Evolutionary conservation across 2,113 vertebrate genomes (phyloP).

Genomic region (Campylomormyrus numenius): DNA sequence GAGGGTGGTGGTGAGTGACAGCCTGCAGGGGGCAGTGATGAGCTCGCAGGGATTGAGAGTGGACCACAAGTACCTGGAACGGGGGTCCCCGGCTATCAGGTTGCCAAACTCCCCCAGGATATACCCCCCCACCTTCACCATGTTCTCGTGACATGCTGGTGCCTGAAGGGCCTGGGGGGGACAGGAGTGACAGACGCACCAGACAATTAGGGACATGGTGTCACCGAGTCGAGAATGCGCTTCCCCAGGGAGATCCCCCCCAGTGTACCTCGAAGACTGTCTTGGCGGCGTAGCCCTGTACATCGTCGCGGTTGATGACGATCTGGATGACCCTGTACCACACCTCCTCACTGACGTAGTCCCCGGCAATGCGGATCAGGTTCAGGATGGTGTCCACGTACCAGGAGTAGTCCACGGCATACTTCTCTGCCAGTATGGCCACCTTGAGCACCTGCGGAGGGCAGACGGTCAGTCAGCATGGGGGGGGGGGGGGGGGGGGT

Average conservation of each 20-base stretch:
- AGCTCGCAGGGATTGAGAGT: not conserved
- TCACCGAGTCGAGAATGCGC: not conserved
- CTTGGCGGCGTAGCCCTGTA: slow-evolving; percentile 88
- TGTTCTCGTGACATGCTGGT: slow-evolving; percentile 88
- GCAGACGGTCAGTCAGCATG: not conserved
- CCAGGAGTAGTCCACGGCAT: slow-evolving; percentile 89
- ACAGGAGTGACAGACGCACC: not conserved
- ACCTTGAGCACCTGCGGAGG: slow-evolving; percentile 79
- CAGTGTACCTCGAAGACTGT: slow-evolving; percentile 81
- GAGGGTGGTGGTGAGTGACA: not conserved
- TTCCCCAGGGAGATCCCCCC: not conserved
- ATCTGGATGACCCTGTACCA: slow-evolving; percentile 93
- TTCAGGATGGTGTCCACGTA: slow-evolving; percentile 92
- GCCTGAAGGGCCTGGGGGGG: slow-evolving; percentile 74
- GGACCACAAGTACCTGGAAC: slow-evolving; percentile 69
- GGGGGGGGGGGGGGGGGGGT: not conserved
- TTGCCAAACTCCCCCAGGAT: slow-evolving; percentile 90
- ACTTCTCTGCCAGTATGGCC: slow-evolving; percentile 85
- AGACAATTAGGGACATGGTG: not conserved
- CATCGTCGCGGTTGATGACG: slow-evolving; percentile 85
- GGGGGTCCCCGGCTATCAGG: slow-evolving; percentile 84
- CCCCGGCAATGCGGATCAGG: slow-evolving; percentile 85
- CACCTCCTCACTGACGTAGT: slow-evolving; percentile 89
- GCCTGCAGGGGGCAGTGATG: not conserved
- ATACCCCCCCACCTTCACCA: slow-evolving; percentile 91